These are phyloP conservation scores for Sinohyriopsis cumingii DNA, from an alignment of 2,888 invertebrate species.

Conservation along the genomic window DNA sequence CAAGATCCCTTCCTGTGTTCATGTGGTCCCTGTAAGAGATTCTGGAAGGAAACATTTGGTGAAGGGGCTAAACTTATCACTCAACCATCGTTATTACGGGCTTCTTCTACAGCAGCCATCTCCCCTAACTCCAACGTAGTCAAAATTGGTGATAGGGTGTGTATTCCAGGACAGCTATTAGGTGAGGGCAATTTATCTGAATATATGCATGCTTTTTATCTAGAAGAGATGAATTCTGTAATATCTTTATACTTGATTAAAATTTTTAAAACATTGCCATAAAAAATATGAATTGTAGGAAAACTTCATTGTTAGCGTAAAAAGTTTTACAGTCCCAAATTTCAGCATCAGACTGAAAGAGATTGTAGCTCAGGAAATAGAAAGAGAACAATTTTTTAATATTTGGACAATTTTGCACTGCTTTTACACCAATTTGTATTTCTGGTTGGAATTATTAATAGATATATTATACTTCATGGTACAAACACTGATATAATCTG, in stretches of 20 bases:
- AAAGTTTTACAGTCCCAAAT: no score
- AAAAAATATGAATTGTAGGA: background rate
- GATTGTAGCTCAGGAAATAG: no score
- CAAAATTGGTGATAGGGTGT: constrained; percentile 58
- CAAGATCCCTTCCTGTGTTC: constrained; percentile 63
- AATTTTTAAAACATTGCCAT: background rate
- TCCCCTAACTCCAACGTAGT: constrained; percentile 37
- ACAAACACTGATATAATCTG: no score
- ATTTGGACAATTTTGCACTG: no score
- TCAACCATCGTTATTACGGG: constrained; percentile 40
- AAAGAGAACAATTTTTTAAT: no score
- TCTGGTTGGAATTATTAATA: no score
- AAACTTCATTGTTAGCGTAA: no score
- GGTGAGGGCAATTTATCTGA: constrained; percentile 24
- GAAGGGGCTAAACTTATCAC: constrained; percentile 45
- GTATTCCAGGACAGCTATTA: constrained; percentile 50
- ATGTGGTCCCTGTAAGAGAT: constrained; percentile 64
- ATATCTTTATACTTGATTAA: background rate
- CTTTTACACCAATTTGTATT: no score
- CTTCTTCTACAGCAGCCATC: constrained; percentile 45
- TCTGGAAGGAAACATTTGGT: constrained; percentile 58
- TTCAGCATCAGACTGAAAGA: no score
- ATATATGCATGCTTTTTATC: background rate
- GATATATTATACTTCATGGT: no score
- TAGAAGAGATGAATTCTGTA: no score